A percentile compares a stretch with the other conserved stretches of the same genome.
These are phyloP conservation scores for Littorina saxatilis DNA, from an alignment of 1,140 invertebrate species.

Conservation along the genomic window DNA sequence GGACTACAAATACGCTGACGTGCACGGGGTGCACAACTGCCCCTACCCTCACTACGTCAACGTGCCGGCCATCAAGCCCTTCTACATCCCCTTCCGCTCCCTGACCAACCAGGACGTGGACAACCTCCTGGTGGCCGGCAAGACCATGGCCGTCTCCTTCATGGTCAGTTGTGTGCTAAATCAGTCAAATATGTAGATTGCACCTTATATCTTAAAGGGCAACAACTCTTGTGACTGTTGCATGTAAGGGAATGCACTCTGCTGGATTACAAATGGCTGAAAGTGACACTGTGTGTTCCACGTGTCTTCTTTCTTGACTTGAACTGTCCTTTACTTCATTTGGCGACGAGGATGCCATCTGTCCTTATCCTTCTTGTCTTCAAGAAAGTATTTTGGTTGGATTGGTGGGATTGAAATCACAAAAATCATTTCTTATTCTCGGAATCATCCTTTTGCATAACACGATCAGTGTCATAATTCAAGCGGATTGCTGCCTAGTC, in stretches of 20 bases:
- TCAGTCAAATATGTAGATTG: no score
- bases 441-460: neutral
- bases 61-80: conserved; percentile 20
- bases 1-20: conserved; percentile 37
- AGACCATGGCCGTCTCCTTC: conserved; percentile 43
- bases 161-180: neutral
- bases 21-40: conserved; percentile 34
- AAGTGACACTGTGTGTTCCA: no score
- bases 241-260: no score
- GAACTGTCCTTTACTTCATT: no score
- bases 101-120: conserved; percentile 38
- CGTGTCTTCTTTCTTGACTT: no score
- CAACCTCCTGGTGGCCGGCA: conserved; percentile 45
- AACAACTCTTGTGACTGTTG: no score
- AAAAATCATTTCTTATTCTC: neutral
- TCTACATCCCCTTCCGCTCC: conserved; percentile 40
- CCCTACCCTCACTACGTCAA: conserved; percentile 35
- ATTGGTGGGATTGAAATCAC: neutral
- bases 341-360: no score
- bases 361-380: neutral
- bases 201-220: no score
- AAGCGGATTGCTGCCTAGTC: neutral
- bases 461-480: neutral
- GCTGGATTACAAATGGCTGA: no score
- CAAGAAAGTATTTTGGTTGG: neutral